phyloP scores from a whole-genome alignment of 1,140 invertebrate species.

The Drosophila serrata region DNA sequence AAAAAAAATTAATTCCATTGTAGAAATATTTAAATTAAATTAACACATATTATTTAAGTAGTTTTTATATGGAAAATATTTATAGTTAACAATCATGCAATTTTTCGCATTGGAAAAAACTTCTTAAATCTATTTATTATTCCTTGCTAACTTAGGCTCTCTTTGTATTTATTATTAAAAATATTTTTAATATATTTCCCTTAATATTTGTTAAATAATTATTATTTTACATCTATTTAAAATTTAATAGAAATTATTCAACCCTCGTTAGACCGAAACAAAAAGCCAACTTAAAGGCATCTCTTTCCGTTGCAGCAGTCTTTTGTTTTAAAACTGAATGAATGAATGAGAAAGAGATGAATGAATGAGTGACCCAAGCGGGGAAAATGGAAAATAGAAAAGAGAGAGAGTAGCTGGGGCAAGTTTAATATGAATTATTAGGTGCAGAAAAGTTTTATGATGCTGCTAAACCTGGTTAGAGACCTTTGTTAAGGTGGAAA shows the following conservation, averaged over 20 bases:
- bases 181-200: neutral
- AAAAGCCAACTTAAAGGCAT: slow-evolving; percentile 25
- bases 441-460: slow-evolving; percentile 78
- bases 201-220: neutral
- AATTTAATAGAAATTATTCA: neutral
- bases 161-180: neutral
- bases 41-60: neutral
- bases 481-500: slow-evolving; percentile 26
- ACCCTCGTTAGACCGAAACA: slow-evolving; percentile 4
- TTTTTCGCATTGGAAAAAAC: neutral
- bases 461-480: slow-evolving; percentile 32
- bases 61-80: neutral
- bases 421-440: slow-evolving; percentile 83
- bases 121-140: neutral
- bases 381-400: slow-evolving; percentile 11
- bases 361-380: slow-evolving; percentile 39
- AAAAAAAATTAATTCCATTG: neutral
- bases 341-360: slow-evolving; percentile 40
- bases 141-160: neutral
- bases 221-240: neutral
- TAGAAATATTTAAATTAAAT: too few species aligned
- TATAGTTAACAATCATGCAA: neutral
- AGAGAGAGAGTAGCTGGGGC: slow-evolving; percentile 18
- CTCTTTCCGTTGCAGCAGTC: slow-evolving; percentile 23
- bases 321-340: slow-evolving; percentile 65